Base-by-base conservation (phyloP, 2,888 invertebrate species). In the Gisinianus flammeolus region DNA sequence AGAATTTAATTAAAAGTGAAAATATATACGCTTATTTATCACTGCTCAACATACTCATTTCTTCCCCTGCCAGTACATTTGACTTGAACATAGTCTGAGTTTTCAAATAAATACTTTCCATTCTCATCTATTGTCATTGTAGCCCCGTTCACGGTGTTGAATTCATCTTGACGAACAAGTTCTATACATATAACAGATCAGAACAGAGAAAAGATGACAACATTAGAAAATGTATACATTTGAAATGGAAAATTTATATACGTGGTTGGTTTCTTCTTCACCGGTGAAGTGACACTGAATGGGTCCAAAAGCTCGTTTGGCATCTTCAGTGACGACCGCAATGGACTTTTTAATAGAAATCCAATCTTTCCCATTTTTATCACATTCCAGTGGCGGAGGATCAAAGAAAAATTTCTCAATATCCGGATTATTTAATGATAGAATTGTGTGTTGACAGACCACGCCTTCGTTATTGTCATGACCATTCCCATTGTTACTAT, bases 351-450 rank as follows among this genome's bases (percentile, higher is more conserved):
- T 89, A 83, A 93, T 92, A 84, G 88, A 89, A 0, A 95, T 93
- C 96, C 96, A 96, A 86, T 95, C 92, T 0, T 82, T 78, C 16
- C 89, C 89, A 26, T 76, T 44, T 30, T 56, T 28, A n/a, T 71
- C 75, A 86, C 96, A 96, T 19, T 89, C 87, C 2, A 95, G 88
- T 0, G 90, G 90, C 0, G 91, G 89, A 19, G 90, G 88, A 19
- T 90, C 86, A 81, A 90, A 89, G 79, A 94, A 90, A 85, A 92
- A 94, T 85, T 91, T 90, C 87, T 91, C 91, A 54, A 95, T 91
- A 85, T 93, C 93, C 10, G 91, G 91, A 81, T 92, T 91, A 85
- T 91, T 89, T 44, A 92, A 87, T 10, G 92, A 90, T 5, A 66
- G 31, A 16, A 85, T 93, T 93, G 93, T 93, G 3, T 58, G 56